These are phyloP conservation scores for Diaperis boleti DNA, from an alignment of 2,888 invertebrate genomes.

Conservation along the genomic window DNA sequence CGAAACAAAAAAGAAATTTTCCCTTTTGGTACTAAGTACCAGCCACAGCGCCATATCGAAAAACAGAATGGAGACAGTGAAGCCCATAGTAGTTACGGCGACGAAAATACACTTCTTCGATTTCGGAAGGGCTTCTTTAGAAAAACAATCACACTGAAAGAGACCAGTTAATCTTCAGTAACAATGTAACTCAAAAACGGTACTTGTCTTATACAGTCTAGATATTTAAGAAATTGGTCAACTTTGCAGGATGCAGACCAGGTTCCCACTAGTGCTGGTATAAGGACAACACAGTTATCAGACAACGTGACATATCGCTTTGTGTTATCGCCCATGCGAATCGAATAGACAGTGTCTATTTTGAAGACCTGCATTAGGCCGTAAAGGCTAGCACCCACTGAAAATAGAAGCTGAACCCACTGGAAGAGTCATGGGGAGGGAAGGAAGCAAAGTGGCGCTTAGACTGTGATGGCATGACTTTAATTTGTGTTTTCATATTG, in stretches of 20 bases:
- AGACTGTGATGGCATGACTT: no score
- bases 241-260: no score
- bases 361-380: constrained; percentile 8
- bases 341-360: constrained; percentile 13
- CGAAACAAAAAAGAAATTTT: no score
- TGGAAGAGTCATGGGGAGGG: no score
- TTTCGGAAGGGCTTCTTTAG: background rate
- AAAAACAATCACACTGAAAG: background rate
- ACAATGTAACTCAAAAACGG: background rate
- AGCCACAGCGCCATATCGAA: constrained; percentile 20
- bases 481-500: no score
- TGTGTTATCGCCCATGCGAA: background rate
- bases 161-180: background rate
- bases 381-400: constrained; percentile 9
- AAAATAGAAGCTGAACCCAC: background rate
- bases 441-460: no score
- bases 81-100: background rate
- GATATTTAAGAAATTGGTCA: constrained; percentile 7
- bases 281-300: constrained; percentile 10
- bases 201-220: constrained; percentile 13
- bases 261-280: background rate
- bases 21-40: no score
- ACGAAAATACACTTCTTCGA: background rate
- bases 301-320: constrained; percentile 18
- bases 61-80: background rate